These are phyloP conservation scores for Mustelus asterias DNA, from an alignment of 2,113 vertebrate genomes.

Conservation along the genomic window DNA sequence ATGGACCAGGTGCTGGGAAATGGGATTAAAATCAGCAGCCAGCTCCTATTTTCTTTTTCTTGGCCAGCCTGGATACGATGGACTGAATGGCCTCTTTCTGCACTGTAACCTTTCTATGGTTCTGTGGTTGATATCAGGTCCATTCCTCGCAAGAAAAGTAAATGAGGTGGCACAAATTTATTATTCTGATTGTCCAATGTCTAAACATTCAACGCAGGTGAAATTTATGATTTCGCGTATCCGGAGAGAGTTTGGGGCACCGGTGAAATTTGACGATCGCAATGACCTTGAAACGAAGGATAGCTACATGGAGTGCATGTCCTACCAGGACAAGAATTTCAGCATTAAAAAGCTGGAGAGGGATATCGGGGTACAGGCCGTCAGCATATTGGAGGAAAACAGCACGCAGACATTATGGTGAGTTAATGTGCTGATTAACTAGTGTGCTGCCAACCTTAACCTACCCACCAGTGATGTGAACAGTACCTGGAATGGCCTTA, in stretches of 20 bases:
- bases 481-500: neutral
- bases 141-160: neutral
- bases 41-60: too few species aligned
- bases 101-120: too few species aligned
- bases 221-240: slow-evolving; percentile 63
- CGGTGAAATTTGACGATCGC: slow-evolving; percentile 60
- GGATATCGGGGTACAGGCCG: slow-evolving; percentile 58
- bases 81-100: too few species aligned
- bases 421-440: slow-evolving; percentile 36
- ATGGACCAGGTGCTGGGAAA: too few species aligned
- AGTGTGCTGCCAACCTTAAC: neutral
- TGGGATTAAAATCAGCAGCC: too few species aligned
- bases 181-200: neutral
- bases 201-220: slow-evolving; percentile 56
- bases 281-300: slow-evolving; percentile 58
- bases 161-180: neutral
- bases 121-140: neutral
- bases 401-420: slow-evolving; percentile 79
- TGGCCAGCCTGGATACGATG: too few species aligned
- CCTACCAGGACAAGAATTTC: slow-evolving; percentile 73
- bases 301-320: slow-evolving; percentile 56
- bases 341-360: slow-evolving; percentile 66
- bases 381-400: slow-evolving; percentile 52
- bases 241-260: slow-evolving; percentile 57
- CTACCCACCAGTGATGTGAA: neutral